These are phyloP conservation scores for Heliocidaris tuberculata DNA, from an alignment of 35 echinoderm and acorn worm genomes.

Conservation along the genomic window DNA sequence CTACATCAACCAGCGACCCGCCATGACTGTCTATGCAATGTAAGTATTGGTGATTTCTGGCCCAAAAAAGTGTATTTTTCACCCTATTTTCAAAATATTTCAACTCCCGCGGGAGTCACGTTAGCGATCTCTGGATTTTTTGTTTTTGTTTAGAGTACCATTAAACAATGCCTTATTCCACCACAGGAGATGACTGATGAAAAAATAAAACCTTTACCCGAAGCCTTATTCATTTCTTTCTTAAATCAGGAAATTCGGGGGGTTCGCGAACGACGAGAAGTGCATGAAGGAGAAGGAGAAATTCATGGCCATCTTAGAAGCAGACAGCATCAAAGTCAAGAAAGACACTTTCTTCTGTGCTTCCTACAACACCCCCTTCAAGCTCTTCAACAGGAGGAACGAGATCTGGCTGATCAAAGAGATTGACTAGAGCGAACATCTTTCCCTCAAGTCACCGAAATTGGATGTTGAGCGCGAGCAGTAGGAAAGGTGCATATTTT, in stretches of 20 bases:
- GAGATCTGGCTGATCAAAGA: constrained; percentile 73
- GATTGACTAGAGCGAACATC: neutral
- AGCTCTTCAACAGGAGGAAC: constrained; percentile 61
- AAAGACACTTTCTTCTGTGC: constrained; percentile 52
- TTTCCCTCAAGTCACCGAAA: neutral
- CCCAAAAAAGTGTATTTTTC: too few relatives aligned
- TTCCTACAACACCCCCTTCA: constrained; percentile 69
- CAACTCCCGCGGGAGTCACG: too few relatives aligned
- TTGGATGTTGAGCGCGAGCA: neutral
- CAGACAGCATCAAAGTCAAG: constrained; percentile 16
- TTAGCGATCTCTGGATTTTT: too few relatives aligned
- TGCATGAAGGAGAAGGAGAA: neutral
- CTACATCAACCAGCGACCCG: constrained; percentile 8
- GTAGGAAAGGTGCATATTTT: neutral
- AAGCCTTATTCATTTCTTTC: neutral
- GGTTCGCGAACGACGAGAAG: neutral
- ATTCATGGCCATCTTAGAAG: neutral
- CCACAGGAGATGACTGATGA: too few relatives aligned
- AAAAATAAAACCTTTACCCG: neutral
- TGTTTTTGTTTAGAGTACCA: too few relatives aligned
- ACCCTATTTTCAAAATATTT: too few relatives aligned
- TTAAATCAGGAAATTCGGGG: neutral
- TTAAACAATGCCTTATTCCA: neutral
- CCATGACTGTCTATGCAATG: constrained; percentile 41
- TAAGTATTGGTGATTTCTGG: neutral